Evolutionary conservation across 2,888 invertebrate species (phyloP), one percentile per base, ranked within the genome.

Genomic region (Parasteatoda lunata): DNA sequence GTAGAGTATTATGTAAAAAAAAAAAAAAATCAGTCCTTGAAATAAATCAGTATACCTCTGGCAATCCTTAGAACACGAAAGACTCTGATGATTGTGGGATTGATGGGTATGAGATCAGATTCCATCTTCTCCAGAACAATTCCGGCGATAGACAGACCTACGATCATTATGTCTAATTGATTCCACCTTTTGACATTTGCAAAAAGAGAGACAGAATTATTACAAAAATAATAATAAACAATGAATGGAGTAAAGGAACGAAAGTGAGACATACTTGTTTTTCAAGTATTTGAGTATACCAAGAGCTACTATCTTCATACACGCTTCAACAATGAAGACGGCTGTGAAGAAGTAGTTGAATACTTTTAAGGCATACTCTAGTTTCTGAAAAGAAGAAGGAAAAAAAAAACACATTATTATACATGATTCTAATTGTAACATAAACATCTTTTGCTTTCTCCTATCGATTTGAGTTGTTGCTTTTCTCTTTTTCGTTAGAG

Each of bases 321-420:
- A 93, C 30, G 98, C 97, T 93, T 99, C 99, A 82, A 99, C 93
- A 90, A 99, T 98, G 92, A 99, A 99, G 48, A 99, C 99, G 47
- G 98, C 97, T 45, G 99, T 99, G 93, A 99, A 99, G 93, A 99
- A 99, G 91, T 99, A 99, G 93, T 99, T 99, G 93, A 99, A 98
- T 91, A 99, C 98, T 92, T 98, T 98, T 90, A 99, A 93, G 1
- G 98, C 96, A 92, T 98, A 98, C 90, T 96, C 95, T 88, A 98
- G 93, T 72, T 96, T 96, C 92, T 94, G 91, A 13, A 91, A 92
- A 13, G 72, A 49, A 54, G 81, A 51, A 84, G 6, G 13, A 11
- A 54, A 54, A 54, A 54, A 6, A 3, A 30, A 30, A 30, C 30
- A 30, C 30, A 30, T 30, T 30, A 30, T 30, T 30, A 30, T 30